phyloP scores from a whole-genome alignment of 2,113 vertebrate species.

The Tychaedon coryphoeus region DNA sequence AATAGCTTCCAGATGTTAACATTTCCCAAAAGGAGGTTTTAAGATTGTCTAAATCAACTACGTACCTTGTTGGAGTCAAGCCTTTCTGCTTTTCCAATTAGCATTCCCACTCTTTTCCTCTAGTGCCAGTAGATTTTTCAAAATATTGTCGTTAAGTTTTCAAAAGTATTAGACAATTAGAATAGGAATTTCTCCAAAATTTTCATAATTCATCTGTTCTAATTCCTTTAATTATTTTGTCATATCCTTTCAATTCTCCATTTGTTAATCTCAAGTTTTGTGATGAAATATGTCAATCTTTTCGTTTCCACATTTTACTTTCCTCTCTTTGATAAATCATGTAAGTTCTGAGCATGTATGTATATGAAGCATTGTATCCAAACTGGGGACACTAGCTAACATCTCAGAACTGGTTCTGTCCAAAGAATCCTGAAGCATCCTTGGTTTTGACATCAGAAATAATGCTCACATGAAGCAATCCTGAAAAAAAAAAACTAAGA shows the following conservation, averaged over 20 bases:
- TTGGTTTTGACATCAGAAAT: neutral
- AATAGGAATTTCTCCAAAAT: neutral
- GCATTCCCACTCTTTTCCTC: neutral
- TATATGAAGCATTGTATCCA: neutral
- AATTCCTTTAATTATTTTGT: conserved; percentile 18
- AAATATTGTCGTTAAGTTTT: neutral
- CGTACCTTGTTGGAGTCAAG: neutral
- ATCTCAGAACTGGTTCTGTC: neutral
- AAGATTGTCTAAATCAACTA: neutral
- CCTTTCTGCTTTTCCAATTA: neutral
- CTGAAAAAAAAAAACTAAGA: neutral
- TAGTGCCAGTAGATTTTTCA: neutral
- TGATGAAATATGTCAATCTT: neutral
- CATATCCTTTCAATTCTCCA: neutral
- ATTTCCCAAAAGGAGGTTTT: neutral
- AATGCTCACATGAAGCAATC: neutral
- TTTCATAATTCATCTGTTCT: neutral
- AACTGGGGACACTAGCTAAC: neutral
- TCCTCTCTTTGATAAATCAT: neutral
- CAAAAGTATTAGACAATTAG: neutral
- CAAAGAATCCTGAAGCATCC: neutral
- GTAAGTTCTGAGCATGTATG: neutral
- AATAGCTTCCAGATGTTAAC: neutral
- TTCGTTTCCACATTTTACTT: neutral
- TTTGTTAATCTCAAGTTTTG: neutral